Percentiles rank a stretch among this genome's conserved stretches.
Evolutionary conservation across 2,113 vertebrate genomes (phyloP).

Genomic region (Caretta caretta): DNA sequence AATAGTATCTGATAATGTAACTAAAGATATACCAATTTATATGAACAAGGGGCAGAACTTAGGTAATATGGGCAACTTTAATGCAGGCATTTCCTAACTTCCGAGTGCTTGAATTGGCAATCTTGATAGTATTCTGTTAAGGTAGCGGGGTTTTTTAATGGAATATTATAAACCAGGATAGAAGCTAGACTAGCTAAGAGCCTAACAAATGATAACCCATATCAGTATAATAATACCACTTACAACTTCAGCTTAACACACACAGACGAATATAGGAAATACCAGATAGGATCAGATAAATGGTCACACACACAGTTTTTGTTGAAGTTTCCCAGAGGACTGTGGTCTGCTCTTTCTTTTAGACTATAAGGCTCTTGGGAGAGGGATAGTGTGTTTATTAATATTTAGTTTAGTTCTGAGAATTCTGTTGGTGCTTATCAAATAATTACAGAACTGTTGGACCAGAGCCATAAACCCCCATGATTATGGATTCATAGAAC

Average conservation of each 20-base stretch:
- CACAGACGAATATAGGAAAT: background rate
- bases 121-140: background rate
- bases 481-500: background rate
- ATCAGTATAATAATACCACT: background rate
- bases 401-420: background rate
- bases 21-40: background rate
- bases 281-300: background rate
- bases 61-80: background rate
- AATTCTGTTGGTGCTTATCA: background rate
- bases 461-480: background rate
- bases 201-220: background rate
- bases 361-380: background rate
- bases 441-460: background rate
- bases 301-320: background rate
- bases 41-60: background rate
- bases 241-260: background rate
- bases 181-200: background rate
- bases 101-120: background rate
- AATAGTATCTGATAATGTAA: background rate
- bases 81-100: background rate
- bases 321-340: background rate
- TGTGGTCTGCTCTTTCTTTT: slow-evolving; percentile 7
- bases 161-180: background rate
- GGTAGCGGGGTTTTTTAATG: background rate
- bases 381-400: background rate